phyloP scores from a whole-genome alignment of 2,888 invertebrate species.

The Argynnis bischoffii region DNA sequence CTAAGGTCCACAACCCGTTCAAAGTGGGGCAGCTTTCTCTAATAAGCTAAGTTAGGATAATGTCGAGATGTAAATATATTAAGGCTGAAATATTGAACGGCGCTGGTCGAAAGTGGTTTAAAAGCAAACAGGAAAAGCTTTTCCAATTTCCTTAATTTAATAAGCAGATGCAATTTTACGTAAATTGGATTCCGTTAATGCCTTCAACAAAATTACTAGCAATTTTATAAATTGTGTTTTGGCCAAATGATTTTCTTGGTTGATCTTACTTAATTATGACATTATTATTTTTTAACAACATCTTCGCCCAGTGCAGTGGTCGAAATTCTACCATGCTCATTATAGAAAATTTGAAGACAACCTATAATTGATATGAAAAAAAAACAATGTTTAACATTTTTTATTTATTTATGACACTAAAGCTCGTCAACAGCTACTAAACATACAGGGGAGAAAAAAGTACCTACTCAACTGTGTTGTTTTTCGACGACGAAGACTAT shows the following conservation, averaged over 20 bases:
- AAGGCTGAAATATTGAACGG: conserved; percentile 2
- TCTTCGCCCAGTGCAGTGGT: no score
- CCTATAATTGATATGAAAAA: no score
- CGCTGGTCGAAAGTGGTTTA: background rate
- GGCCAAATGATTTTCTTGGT: background rate
- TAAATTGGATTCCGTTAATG: background rate
- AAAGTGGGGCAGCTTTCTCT: conserved; percentile 20
- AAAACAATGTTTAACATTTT: no score
- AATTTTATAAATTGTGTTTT: background rate
- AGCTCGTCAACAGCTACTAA: no score
- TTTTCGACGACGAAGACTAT: no score
- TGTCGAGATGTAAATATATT: background rate
- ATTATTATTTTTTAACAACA: no score
- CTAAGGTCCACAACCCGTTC: conserved; percentile 6
- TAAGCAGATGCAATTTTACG: background rate
- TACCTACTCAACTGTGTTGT: no score
- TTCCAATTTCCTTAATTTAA: conserved; percentile 2
- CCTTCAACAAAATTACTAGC: background rate
- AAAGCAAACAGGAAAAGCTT: conserved; percentile 10
- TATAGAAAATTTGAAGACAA: no score
- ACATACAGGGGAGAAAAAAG: no score
- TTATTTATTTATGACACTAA: no score
- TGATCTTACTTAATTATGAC: background rate
- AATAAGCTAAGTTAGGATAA: conserved; percentile 10
- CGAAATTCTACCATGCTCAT: no score